Evolutionary conservation across 1,140 invertebrate species (phyloP).

Genomic region (Achatina immaculata): DNA sequence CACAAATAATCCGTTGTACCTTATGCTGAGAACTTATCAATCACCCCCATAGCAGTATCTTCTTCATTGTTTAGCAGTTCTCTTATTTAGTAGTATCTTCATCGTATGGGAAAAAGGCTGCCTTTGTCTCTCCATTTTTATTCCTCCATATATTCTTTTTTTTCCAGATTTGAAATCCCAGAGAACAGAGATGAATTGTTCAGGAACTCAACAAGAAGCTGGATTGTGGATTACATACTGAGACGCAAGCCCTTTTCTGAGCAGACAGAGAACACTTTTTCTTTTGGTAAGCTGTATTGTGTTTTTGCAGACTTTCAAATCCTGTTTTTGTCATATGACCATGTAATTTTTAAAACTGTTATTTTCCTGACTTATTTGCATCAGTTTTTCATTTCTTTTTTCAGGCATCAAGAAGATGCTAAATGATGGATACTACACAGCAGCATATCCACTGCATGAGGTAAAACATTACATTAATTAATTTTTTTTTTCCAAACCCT

Average conservation of each 20-base stretch:
- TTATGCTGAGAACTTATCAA: no score
- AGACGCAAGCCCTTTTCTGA: constrained; percentile 85
- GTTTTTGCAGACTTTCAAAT: background rate
- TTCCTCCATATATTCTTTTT: constrained; percentile 30
- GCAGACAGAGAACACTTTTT: constrained; percentile 66
- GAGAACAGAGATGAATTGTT: constrained; percentile 86
- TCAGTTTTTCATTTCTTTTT: background rate
- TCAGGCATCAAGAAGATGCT: constrained; percentile 88
- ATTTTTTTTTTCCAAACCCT: background rate
- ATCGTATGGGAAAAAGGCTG: no score
- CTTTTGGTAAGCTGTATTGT: constrained; percentile 55
- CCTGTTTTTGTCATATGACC: background rate
- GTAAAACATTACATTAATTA: constrained; percentile 70
- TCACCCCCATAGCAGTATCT: no score
- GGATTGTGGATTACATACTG: constrained; percentile 95
- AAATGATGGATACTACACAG: constrained; percentile 86
- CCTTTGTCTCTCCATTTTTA: no score
- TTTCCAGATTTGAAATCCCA: constrained; percentile 85
- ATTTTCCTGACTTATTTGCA: background rate
- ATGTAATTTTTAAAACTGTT: background rate
- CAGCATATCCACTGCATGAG: constrained; percentile 93
- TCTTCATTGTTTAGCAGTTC: no score
- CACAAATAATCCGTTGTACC: no score
- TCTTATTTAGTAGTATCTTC: no score
- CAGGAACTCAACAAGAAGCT: constrained; percentile 87